Conservation (phyloP, 2,113 vertebrate species). For the Mirounga angustirostris region DNA sequence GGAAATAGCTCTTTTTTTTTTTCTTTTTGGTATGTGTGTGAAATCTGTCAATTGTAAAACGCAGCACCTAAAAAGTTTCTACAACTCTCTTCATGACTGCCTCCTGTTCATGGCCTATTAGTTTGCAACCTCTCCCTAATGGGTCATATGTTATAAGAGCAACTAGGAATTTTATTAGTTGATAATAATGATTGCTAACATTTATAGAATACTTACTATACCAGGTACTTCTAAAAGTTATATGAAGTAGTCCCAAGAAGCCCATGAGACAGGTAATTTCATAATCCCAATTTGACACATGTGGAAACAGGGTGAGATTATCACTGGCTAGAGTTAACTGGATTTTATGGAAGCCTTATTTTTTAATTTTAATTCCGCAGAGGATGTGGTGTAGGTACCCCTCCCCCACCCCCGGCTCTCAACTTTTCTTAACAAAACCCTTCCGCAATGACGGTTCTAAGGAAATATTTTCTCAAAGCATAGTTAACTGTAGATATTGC, state of each 20-base stretch:
- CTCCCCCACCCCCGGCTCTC: not conserved
- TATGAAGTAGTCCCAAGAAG: slow-evolving; percentile 14
- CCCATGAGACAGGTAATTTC: not conserved
- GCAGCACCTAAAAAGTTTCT: slow-evolving; percentile 18
- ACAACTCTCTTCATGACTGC: not conserved
- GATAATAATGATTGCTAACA: slow-evolving; percentile 61
- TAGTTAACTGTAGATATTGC: not conserved
- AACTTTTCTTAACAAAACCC: not conserved
- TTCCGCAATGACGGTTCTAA: not conserved
- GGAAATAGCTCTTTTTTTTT: not conserved
- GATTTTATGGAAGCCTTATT: not conserved
- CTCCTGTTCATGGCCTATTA: not conserved
- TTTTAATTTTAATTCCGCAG: not conserved
- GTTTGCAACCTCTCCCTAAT: not conserved
- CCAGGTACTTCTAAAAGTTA: not conserved
- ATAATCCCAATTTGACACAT: slow-evolving; percentile 19
- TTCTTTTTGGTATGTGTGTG: not conserved
- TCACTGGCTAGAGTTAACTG: slow-evolving; percentile 15
- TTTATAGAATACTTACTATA: slow-evolving; percentile 35
- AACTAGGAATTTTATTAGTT: slow-evolving; percentile 42
- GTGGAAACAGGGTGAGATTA: slow-evolving; percentile 18
- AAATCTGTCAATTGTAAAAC: slow-evolving; percentile 36
- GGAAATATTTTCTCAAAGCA: slow-evolving; percentile 41
- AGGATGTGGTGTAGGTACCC: not conserved
- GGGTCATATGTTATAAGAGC: not conserved